These are phyloP conservation scores for Actinostola sp. DNA, from an alignment of 92 coral and sea anemone species.

Conservation along the genomic window DNA sequence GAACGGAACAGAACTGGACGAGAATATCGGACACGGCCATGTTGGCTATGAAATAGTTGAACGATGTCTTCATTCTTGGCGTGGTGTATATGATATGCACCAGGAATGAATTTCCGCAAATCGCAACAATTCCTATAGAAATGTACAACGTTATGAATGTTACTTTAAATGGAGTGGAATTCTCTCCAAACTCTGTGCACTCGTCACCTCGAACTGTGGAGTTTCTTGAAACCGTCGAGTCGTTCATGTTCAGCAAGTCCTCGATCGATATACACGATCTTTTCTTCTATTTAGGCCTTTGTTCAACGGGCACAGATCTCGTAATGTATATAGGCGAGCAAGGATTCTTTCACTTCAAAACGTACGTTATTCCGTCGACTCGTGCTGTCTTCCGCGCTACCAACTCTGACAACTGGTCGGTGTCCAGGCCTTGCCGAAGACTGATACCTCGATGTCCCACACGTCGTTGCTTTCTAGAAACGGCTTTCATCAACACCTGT, in stretches of 20 bases:
- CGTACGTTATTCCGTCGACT: too few species aligned
- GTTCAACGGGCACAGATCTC: too few species aligned
- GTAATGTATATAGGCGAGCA: too few species aligned
- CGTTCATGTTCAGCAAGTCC: constrained; percentile 1
- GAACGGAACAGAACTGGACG: constrained; percentile 40
- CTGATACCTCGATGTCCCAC: too few species aligned
- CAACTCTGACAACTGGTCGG: too few species aligned
- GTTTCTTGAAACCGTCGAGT: constrained; percentile 4
- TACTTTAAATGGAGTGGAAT: constrained; percentile 12
- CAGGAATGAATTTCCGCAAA: constrained; percentile 33
- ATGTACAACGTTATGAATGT: constrained; percentile 18
- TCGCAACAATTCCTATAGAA: constrained; percentile 18
- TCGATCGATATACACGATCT: too few species aligned
- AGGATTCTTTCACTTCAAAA: too few species aligned
- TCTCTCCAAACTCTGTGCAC: constrained; percentile 20
- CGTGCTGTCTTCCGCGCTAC: too few species aligned
- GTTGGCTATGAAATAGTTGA: constrained; percentile 42
- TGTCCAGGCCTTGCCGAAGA: too few species aligned
- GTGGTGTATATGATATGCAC: constrained; percentile 28
- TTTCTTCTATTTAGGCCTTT: not conserved
- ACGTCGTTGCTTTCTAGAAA: too few species aligned
- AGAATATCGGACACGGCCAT: constrained; percentile 45
- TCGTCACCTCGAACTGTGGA: not conserved
- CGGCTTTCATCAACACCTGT: too few species aligned
- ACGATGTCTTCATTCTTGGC: constrained; percentile 44